Conservation (phyloP, 2,888 invertebrate species). For the Dicyrtomina minuta region DNA sequence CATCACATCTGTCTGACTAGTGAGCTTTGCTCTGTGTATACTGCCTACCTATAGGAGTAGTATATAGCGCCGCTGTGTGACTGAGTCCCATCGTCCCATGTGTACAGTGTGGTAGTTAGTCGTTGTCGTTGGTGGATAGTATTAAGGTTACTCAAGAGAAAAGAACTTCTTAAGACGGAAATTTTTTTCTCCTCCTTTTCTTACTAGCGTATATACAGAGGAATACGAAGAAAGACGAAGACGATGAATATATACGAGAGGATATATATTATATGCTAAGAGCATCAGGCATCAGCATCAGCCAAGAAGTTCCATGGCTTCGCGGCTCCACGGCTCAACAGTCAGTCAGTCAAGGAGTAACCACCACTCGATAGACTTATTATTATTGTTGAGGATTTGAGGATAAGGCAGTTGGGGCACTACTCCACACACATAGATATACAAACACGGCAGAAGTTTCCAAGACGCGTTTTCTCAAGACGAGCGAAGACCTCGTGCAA, state of each 20-base stretch:
- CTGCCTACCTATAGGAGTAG: too few species aligned
- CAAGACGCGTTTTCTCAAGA: too few species aligned
- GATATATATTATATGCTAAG: too few species aligned
- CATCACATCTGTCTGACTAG: not conserved
- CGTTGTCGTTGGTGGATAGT: not conserved
- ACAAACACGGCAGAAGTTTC: too few species aligned
- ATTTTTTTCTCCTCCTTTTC: slow-evolving; percentile 16
- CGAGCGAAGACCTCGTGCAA: too few species aligned
- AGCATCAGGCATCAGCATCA: not conserved
- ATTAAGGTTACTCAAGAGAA: slow-evolving; percentile 3
- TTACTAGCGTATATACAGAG: not conserved
- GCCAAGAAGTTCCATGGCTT: slow-evolving; percentile 22
- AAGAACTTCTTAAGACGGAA: slow-evolving; percentile 26
- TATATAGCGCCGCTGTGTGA: too few species aligned
- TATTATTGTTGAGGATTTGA: slow-evolving; percentile 6
- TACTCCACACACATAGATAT: not conserved
- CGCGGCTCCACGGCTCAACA: slow-evolving; percentile 19
- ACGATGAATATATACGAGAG: too few species aligned
- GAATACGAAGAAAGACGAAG: too few species aligned
- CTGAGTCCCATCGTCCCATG: too few species aligned
- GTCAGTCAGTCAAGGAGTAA: slow-evolving; percentile 23
- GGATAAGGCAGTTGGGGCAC: not conserved
- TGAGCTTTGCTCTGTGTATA: slow-evolving; percentile 1
- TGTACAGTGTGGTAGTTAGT: not conserved
- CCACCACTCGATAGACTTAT: slow-evolving; percentile 17